Conservation (phyloP, 2,113 vertebrate species). For the Cyanocitta stelleri region DNA sequence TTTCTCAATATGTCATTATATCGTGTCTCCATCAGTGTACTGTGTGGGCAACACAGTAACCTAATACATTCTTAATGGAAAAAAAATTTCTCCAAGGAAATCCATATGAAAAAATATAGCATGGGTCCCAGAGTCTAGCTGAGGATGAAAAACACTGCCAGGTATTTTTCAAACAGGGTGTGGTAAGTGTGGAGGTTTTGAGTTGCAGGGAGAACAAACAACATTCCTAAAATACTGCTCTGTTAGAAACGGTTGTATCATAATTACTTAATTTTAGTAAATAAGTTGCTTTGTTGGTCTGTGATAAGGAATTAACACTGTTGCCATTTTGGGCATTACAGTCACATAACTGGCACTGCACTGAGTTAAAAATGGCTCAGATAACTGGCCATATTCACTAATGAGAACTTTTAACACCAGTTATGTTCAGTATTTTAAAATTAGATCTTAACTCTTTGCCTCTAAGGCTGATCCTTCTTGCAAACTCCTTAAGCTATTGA, state of each 20-base stretch:
- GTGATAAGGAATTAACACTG: background rate
- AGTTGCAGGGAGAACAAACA: background rate
- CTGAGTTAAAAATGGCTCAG: background rate
- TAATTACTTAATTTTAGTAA: background rate
- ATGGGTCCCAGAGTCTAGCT: background rate
- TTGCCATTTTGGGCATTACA: background rate
- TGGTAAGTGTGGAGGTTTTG: background rate
- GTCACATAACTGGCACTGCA: background rate
- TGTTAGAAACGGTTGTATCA: background rate
- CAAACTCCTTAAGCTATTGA: background rate
- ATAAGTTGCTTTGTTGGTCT: background rate
- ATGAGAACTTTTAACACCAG: background rate
- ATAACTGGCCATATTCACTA: background rate
- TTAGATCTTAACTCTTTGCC: background rate
- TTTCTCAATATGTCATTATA: background rate
- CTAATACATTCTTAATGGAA: background rate
- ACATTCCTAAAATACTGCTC: background rate
- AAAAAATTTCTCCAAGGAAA: background rate
- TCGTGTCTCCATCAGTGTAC: background rate
- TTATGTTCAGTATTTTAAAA: background rate
- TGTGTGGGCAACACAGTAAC: background rate
- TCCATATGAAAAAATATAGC: background rate
- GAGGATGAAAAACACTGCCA: background rate
- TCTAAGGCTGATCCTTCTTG: background rate
- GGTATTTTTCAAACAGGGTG: background rate